Percentiles rank a stretch among this genome's conserved stretches.
Conservation (phyloP, 2,888 invertebrate species). For the Artemia sinica region DNA sequence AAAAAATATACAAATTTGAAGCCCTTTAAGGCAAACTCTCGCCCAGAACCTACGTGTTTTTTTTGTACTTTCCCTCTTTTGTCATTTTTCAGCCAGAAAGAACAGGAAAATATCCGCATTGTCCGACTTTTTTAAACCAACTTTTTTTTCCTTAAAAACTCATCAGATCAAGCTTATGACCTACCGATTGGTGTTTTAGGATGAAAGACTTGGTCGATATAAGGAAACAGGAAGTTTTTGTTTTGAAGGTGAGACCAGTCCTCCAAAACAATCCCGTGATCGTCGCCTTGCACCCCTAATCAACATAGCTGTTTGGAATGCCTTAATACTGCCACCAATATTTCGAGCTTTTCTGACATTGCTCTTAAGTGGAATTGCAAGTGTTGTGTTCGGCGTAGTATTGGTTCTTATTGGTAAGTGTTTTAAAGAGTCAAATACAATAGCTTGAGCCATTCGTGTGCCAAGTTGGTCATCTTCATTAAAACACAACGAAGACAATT, state of each 20-base stretch:
- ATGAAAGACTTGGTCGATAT: conserved; percentile 54
- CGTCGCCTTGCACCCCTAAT: conserved; percentile 48
- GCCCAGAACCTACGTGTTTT: no score
- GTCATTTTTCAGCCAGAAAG: no score
- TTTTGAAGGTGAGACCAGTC: conserved; percentile 43
- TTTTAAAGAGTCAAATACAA: no score
- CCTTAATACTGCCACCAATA: conserved; percentile 49
- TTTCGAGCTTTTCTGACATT: conserved; percentile 48
- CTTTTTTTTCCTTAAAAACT: not conserved
- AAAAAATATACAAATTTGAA: no score
- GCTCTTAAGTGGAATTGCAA: conserved; percentile 38
- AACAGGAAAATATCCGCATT: no score
- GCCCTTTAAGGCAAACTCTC: no score
- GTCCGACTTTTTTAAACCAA: no score
- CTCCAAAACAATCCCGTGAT: conserved; percentile 26
- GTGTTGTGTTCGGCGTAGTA: conserved; percentile 12
- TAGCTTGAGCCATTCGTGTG: no score
- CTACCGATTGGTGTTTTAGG: conserved; percentile 36
- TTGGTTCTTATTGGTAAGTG: conserved; percentile 13
- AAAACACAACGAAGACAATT: no score
- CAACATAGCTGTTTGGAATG: conserved; percentile 52
- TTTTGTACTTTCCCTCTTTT: no score
- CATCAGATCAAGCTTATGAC: not conserved
- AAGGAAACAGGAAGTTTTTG: conserved; percentile 60
- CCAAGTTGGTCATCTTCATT: no score